Evolutionary conservation across 2,797 vertebrate species (phyloP).

Genomic region (Anabas testudineus): DNA sequence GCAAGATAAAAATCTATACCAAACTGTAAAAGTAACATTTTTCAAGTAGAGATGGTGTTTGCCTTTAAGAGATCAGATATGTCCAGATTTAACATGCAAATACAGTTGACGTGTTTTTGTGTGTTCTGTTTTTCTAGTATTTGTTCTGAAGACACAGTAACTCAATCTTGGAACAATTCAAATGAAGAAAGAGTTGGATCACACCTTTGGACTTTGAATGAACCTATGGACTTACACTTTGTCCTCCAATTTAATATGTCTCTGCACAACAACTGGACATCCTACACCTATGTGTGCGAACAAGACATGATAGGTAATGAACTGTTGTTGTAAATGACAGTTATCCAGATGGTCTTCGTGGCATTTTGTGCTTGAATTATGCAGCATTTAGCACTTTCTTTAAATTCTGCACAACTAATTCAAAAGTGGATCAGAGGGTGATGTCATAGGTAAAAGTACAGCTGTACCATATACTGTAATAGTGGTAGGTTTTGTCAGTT

Average conservation of each 20-base stretch:
- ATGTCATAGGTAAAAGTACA: neutral
- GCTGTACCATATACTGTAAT: neutral
- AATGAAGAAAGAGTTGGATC: constrained; percentile 19
- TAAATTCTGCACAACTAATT: neutral
- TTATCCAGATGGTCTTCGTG: neutral
- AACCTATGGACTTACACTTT: fast-evolving
- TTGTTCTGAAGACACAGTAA: fast-evolving
- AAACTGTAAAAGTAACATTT: neutral
- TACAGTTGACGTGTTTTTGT: neutral
- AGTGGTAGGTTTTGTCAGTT: neutral
- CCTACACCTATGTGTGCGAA: neutral
- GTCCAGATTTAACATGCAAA: neutral
- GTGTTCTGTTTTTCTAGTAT: constrained; percentile 42
- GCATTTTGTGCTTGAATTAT: neutral
- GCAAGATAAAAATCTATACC: neutral
- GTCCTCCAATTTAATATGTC: constrained; percentile 50
- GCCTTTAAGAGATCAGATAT: neutral
- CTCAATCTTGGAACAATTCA: neutral
- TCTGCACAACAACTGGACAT: constrained; percentile 8
- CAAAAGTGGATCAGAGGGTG: neutral
- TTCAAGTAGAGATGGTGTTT: neutral
- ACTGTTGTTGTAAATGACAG: neutral
- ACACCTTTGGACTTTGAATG: neutral
- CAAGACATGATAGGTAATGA: constrained; percentile 31
- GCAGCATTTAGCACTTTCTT: neutral